Percentiles rank a stretch among this genome's conserved stretches.
Evolutionary conservation across 2,113 vertebrate species (phyloP).

Genomic region (Hippolais icterina): DNA sequence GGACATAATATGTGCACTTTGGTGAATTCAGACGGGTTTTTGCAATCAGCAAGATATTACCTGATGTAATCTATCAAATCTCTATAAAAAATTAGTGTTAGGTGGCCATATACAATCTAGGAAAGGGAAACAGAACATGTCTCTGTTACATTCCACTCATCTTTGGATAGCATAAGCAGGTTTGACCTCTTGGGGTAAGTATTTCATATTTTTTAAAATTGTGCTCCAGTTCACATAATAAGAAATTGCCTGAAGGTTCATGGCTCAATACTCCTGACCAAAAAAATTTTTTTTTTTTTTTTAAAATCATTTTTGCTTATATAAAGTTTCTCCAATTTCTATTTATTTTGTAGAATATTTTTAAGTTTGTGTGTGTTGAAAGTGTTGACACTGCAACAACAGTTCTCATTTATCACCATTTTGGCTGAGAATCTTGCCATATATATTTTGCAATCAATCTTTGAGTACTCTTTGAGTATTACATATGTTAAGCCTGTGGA

Average conservation of each 20-base stretch:
- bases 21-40: background rate
- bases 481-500: background rate
- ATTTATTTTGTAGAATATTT: background rate
- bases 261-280: background rate
- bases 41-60: background rate
- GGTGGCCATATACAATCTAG: background rate
- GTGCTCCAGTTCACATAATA: background rate
- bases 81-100: background rate
- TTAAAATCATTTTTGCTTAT: background rate
- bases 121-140: background rate
- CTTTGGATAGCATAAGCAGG: background rate
- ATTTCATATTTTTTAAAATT: background rate
- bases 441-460: background rate
- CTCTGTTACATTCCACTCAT: background rate
- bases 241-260: background rate
- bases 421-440: background rate
- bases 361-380: background rate
- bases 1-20: accelerated
- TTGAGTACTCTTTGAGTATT: background rate
- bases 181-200: background rate
- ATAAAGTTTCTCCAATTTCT: background rate
- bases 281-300: background rate
- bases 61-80: background rate
- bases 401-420: background rate
- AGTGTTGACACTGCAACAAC: background rate